Evolutionary conservation across 2,888 invertebrate genomes (phyloP).

Genomic region (Archips crataeganus): DNA sequence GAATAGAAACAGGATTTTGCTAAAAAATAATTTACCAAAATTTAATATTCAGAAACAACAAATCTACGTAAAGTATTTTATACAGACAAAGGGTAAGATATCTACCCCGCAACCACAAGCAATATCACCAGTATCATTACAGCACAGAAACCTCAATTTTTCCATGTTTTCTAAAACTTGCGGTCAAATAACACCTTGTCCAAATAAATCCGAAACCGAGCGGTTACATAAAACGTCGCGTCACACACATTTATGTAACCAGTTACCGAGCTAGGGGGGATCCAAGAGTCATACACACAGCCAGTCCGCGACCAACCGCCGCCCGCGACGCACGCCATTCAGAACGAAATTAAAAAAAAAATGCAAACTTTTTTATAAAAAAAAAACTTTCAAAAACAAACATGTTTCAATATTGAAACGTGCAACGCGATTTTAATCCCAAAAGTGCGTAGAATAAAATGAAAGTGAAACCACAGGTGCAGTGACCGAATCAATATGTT

Average conservation of each 20-base stretch:
- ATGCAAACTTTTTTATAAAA: constrained; percentile 54
- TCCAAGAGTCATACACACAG: constrained; percentile 15
- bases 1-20: too few relatives aligned
- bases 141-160: constrained; percentile 23
- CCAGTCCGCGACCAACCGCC: constrained; percentile 55
- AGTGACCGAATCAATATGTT: constrained; percentile 82
- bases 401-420: constrained; percentile 54
- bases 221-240: constrained; percentile 55
- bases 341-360: constrained; percentile 48
- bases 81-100: neutral
- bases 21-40: too few relatives aligned
- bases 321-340: constrained; percentile 54
- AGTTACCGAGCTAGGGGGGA: constrained; percentile 45
- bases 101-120: neutral
- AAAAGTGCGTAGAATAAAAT: constrained; percentile 57
- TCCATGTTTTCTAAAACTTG: constrained; percentile 36
- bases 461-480: constrained; percentile 78
- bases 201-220: constrained; percentile 22
- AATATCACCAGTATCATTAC: neutral
- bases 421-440: neutral
- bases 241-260: constrained; percentile 57
- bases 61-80: too few relatives aligned
- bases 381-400: constrained; percentile 48
- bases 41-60: too few relatives aligned
- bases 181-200: constrained; percentile 37